These are phyloP conservation scores for Campylorhamphus procurvoides DNA, from an alignment of 2,113 vertebrate species.

Conservation along the genomic window DNA sequence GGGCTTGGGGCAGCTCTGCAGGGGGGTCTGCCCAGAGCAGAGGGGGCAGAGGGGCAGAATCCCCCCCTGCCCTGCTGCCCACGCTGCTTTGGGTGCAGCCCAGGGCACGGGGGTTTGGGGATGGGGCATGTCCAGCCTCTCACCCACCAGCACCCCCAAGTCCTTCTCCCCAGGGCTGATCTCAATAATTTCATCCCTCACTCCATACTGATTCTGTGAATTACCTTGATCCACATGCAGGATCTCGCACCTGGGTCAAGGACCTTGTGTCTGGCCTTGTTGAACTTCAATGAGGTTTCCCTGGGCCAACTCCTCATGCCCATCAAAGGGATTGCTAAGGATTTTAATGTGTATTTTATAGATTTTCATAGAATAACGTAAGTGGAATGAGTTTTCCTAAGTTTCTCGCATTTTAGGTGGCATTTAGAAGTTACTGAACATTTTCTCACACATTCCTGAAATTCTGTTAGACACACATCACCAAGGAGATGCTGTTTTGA, in stretches of 20 bases:
- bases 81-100: not conserved
- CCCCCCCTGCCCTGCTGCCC: not conserved
- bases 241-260: not conserved
- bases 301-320: not conserved
- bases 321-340: not conserved
- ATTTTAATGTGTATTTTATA: too few relatives aligned
- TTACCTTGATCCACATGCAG: not conserved
- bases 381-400: too few relatives aligned
- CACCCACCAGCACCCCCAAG: not conserved
- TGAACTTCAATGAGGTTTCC: not conserved
- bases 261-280: not conserved
- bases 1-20: not conserved
- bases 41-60: not conserved
- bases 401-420: too few relatives aligned
- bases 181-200: not conserved
- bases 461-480: too few relatives aligned
- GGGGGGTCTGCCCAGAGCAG: not conserved
- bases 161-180: not conserved
- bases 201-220: not conserved
- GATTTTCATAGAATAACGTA: too few relatives aligned
- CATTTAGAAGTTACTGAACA: too few relatives aligned
- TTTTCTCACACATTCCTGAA: too few relatives aligned
- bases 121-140: not conserved
- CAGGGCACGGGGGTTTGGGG: not conserved
- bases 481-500: too few relatives aligned